phyloP scores from a whole-genome alignment of 2,888 invertebrate species.

The Cerceris ruficornis region DNA sequence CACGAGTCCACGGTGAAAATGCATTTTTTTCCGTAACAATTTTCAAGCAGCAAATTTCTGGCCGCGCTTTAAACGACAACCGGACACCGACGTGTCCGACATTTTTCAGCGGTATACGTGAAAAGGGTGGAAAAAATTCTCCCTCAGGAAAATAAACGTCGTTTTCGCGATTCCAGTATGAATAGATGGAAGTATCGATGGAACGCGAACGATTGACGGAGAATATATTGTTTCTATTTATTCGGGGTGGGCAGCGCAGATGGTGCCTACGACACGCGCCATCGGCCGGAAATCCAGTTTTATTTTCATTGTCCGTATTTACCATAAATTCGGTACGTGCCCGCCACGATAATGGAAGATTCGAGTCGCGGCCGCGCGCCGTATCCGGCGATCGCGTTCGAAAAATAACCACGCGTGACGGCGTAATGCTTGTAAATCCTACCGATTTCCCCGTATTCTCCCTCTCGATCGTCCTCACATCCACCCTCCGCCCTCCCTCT shows the following conservation, averaged over 20 bases:
- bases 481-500: neutral
- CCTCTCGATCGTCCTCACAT: neutral
- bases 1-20: too few relatives aligned
- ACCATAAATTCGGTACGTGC: conserved; percentile 42
- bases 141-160: conserved; percentile 11
- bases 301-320: conserved; percentile 36
- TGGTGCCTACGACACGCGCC: conserved; percentile 9
- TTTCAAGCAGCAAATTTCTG: too few relatives aligned
- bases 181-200: conserved; percentile 16
- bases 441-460: neutral
- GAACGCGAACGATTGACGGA: conserved; percentile 16
- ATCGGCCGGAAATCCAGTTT: conserved; percentile 39
- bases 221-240: conserved; percentile 27
- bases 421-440: conserved; percentile 20
- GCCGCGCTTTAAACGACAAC: too few relatives aligned
- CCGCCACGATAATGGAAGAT: conserved; percentile 27
- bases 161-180: neutral
- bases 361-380: conserved; percentile 7
- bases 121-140: neutral
- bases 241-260: conserved; percentile 15
- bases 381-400: conserved; percentile 4
- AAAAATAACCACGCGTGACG: conserved; percentile 8
- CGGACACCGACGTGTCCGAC: too few relatives aligned
- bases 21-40: too few relatives aligned
- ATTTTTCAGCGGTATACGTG: too few relatives aligned